phyloP scores from a whole-genome alignment of 2,113 vertebrate species.

The Cryptomyrus ogoouensis region DNA sequence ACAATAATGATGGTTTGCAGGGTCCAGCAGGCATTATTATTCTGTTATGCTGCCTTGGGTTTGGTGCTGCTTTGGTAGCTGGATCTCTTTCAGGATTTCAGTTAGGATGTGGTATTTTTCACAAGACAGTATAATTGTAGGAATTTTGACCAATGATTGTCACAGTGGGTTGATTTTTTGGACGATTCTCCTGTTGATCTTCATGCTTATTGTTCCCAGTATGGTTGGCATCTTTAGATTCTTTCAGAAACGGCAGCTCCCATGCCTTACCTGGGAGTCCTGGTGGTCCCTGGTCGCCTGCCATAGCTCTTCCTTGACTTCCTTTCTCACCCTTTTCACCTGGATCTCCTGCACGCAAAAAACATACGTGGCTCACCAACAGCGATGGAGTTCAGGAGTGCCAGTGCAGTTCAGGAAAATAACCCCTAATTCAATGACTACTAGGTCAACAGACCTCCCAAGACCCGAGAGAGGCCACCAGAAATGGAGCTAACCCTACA shows the following conservation, averaged over 20 bases:
- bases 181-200: background rate
- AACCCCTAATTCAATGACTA: background rate
- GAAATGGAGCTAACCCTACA: background rate
- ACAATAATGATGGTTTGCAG: background rate
- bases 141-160: background rate
- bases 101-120: background rate
- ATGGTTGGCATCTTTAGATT: background rate
- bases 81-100: background rate
- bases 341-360: constrained; percentile 65
- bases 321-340: constrained; percentile 81
- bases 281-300: constrained; percentile 75
- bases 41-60: background rate
- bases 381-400: background rate
- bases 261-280: constrained; percentile 75
- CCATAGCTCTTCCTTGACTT: constrained; percentile 65
- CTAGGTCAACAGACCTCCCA: background rate
- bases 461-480: background rate
- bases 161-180: background rate
- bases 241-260: background rate
- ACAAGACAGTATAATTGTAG: background rate
- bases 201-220: no score
- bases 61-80: background rate
- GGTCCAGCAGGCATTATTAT: background rate
- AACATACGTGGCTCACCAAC: background rate
- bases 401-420: background rate